phyloP scores from a whole-genome alignment of 2,888 invertebrate genomes.

The Drosophila emarginata region DNA sequence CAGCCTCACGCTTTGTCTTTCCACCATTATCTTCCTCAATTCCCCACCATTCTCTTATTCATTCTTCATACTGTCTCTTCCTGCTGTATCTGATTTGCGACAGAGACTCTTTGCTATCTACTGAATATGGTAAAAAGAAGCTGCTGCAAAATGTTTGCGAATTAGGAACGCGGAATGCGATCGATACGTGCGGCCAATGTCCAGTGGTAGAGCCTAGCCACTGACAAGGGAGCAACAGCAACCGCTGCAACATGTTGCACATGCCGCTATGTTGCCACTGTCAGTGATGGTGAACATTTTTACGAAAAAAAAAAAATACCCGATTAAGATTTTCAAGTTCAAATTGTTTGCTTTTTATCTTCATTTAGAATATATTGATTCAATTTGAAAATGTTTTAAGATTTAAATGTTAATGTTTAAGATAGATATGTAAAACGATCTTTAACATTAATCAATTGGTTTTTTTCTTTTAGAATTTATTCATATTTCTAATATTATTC shows the following conservation, averaged over 20 bases:
- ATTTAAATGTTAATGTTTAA: no score
- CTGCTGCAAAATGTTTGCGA: slow-evolving; percentile 70
- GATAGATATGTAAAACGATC: no score
- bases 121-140: slow-evolving; percentile 74
- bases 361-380: background rate
- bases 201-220: slow-evolving; percentile 36
- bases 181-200: slow-evolving; percentile 77
- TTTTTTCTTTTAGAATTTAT: no score
- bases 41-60: slow-evolving; percentile 7
- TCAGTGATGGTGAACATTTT: slow-evolving; percentile 8
- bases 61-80: background rate
- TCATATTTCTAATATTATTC: no score
- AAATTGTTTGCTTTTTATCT: background rate
- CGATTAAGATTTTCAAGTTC: background rate
- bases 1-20: slow-evolving; percentile 28
- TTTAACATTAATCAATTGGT: no score
- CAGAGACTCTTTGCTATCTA: slow-evolving; percentile 56
- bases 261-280: slow-evolving; percentile 68
- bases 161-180: slow-evolving; percentile 78
- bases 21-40: background rate
- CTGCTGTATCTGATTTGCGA: slow-evolving; percentile 75
- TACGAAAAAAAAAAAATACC: no score
- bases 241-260: slow-evolving; percentile 69
- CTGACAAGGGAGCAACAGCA: slow-evolving; percentile 45
- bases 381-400: no score